These are phyloP conservation scores for Adineta ricciae DNA, from an alignment of 2,888 invertebrate genomes.

Conservation along the genomic window DNA sequence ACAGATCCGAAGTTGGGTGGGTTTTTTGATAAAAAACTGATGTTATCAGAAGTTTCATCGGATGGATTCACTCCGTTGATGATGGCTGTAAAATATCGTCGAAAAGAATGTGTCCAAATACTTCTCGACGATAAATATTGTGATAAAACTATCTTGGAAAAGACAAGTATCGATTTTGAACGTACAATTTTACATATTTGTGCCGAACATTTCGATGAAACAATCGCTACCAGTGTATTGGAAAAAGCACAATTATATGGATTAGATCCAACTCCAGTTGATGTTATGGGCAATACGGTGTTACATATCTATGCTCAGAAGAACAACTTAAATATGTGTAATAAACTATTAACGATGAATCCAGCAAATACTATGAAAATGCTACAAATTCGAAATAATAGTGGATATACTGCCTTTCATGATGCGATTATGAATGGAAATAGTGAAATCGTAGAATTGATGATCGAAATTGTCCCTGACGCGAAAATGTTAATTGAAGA, in stretches of 20 bases:
- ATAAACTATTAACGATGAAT: not conserved
- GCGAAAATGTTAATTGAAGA: not conserved
- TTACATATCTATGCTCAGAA: not conserved
- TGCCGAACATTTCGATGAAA: not conserved
- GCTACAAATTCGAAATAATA: not conserved
- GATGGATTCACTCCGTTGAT: not conserved
- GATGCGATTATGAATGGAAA: not conserved
- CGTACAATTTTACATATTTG: not conserved
- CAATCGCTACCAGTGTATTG: not conserved
- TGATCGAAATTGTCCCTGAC: not conserved
- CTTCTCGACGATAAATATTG: not conserved
- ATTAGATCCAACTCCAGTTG: not conserved
- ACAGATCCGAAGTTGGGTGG: not conserved
- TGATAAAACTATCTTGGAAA: not conserved
- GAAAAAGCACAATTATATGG: not conserved
- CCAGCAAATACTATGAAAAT: not conserved
- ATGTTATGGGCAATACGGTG: not conserved
- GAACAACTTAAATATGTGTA: not conserved
- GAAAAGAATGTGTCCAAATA: not conserved
- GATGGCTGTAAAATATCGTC: not conserved
- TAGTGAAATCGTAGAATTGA: not conserved
- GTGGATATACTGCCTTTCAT: not conserved
- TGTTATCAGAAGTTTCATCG: not conserved
- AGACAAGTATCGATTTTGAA: not conserved
- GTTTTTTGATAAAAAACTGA: not conserved